Base-by-base conservation (phyloP, 2,797 vertebrate genomes). In the Mastacembelus armatus region DNA sequence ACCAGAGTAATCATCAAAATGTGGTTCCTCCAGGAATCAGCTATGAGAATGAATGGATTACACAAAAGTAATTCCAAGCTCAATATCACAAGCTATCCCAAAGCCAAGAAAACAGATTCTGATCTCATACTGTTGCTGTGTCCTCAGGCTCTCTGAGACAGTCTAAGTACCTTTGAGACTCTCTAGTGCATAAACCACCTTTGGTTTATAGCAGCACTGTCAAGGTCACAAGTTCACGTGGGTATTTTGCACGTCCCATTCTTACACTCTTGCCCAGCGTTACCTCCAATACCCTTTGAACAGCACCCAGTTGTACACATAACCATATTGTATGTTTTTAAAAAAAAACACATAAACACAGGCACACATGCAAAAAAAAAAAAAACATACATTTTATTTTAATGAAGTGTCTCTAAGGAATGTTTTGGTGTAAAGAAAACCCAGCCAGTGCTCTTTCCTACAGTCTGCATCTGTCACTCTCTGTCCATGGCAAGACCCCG, bases 11-110 rank as follows among this genome's bases (percentile, higher is more conserved):
- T 91, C 86, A 89, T 71, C 82, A 59, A 76, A 77, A 85, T 79
- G 84, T 66, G 73, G 78, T 85, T 88, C 87, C 85, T 84, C 74
- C 72, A 85, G 83, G 88, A 91, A 89, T 87, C 86, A 73, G 82
- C 85, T 66, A 81, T 77, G 78, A 85, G 86, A 90, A 87, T 87
- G 85, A 92, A 91, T 87, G 85, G 91, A 90, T 91, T 91, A 90
- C 85, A 91, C 82, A 85, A 85, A 93, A 90, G 86, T 86, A 89
- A 92, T 91, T 92, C 86, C 78, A 76, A 77, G 85, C 87, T 91
- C 84, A 88, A 91, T 94, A 93, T 90, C 89, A 88, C 84, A 83
- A 83, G 76, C 83, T 73, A 85, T 90, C 82, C 89, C 38, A 73
- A 84, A 89, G 89, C 86, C 78, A 81, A 77, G 84, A 85, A 86